Percentiles rank a stretch among this genome's conserved stretches.
These are phyloP conservation scores for Arge pagana DNA, from an alignment of 2,888 invertebrate genomes.

Conservation along the genomic window DNA sequence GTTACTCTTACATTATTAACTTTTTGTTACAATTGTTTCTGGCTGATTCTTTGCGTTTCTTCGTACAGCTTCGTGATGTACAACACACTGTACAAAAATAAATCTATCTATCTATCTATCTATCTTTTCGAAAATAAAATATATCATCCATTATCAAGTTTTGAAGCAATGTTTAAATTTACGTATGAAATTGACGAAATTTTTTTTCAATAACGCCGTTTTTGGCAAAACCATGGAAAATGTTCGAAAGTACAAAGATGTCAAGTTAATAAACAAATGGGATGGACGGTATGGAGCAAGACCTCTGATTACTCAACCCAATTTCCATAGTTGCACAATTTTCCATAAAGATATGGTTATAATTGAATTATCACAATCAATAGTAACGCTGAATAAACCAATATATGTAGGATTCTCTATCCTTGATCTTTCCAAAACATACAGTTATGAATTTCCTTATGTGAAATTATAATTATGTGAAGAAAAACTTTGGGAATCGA, in stretches of 20 bases:
- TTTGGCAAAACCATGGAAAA: conserved; percentile 48
- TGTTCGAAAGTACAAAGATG: conserved; percentile 45
- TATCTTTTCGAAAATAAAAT: no score
- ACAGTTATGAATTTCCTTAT: conserved; percentile 48
- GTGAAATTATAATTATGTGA: conserved; percentile 38
- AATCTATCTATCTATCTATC: no score
- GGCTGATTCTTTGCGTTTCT: no score
- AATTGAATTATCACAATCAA: conserved; percentile 32
- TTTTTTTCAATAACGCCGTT: conserved; percentile 43
- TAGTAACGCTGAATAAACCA: conserved; percentile 41
- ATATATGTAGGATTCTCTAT: conserved; percentile 41
- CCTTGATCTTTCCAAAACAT: conserved; percentile 41
- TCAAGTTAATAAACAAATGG: conserved; percentile 40
- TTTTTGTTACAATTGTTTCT: no score
- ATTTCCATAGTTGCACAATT: conserved; percentile 45
- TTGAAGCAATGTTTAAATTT: no score
- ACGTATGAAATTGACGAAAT: no score
- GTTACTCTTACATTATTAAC: no score
- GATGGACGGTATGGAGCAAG: conserved; percentile 37
- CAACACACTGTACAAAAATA: no score
- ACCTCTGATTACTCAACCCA: conserved; percentile 35
- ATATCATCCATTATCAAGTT: no score
- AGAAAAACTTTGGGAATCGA: conserved; percentile 20
- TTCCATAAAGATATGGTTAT: conserved; percentile 46
- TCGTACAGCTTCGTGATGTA: no score